phyloP scores from a whole-genome alignment of 2,888 invertebrate genomes.

The Chalcis sispes region DNA sequence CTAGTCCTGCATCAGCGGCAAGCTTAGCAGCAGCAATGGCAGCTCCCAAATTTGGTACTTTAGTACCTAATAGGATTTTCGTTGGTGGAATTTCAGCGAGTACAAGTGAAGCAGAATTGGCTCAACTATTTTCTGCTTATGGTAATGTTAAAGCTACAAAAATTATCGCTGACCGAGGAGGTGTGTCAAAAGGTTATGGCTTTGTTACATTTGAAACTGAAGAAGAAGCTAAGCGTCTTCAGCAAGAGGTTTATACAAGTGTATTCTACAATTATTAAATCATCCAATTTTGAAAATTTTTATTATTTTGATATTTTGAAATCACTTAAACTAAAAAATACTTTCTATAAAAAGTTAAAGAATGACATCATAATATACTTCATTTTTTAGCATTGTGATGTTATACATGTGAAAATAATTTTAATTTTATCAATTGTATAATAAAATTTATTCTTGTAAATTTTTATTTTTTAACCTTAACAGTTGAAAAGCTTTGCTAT shows the following conservation, averaged over 20 bases:
- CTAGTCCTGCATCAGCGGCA: constrained; percentile 73
- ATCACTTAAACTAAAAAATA: no score
- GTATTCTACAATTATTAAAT: not conserved
- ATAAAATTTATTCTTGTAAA: no score
- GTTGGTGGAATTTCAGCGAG: constrained; percentile 97
- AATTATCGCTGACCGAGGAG: constrained; percentile 95
- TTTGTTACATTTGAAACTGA: constrained; percentile 92
- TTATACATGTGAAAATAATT: no score
- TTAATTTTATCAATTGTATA: no score
- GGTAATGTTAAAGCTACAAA: constrained; percentile 94
- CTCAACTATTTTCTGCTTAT: constrained; percentile 92
- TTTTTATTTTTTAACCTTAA: no score
- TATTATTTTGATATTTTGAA: no score
- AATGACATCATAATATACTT: not conserved
- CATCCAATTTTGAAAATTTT: not conserved
- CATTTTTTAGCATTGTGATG: not conserved
- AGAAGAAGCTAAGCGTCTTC: constrained; percentile 87
- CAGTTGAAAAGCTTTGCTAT: no score
- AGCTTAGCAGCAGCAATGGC: constrained; percentile 71
- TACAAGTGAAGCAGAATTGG: constrained; percentile 94
- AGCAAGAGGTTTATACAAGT: constrained; percentile 80
- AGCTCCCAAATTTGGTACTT: constrained; percentile 81
- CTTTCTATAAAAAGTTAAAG: no score
- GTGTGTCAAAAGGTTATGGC: constrained; percentile 95
- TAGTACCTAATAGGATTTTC: constrained; percentile 96